Evolutionary conservation across 2,113 vertebrate genomes (phyloP).

Genomic region (Urocitellus parryii): DNA sequence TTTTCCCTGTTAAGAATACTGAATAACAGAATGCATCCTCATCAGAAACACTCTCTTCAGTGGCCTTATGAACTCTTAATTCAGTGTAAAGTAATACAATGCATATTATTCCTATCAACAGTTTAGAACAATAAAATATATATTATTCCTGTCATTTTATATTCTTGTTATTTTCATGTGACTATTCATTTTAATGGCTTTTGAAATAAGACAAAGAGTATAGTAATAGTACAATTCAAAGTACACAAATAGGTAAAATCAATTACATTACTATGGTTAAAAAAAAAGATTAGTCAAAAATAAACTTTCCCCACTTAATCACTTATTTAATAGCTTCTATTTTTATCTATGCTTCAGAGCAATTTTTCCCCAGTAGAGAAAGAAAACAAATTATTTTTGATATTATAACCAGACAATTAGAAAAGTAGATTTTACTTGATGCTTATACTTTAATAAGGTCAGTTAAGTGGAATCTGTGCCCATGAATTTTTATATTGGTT

Average conservation of each 20-base stretch:
- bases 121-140: background rate
- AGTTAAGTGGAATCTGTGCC: background rate
- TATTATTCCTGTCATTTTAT: background rate
- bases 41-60: too few species aligned
- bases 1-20: too few species aligned
- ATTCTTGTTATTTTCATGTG: slow-evolving; percentile 29
- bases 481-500: background rate
- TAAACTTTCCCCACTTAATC: background rate
- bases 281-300: background rate
- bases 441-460: background rate
- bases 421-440: slow-evolving; percentile 36
- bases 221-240: background rate
- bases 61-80: background rate
- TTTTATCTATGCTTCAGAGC: slow-evolving; percentile 17
- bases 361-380: background rate
- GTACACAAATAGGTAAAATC: background rate
- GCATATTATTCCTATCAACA: background rate
- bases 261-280: background rate
- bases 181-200: slow-evolving; percentile 36
- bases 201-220: background rate
- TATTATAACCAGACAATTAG: background rate
- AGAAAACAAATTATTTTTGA: background rate
- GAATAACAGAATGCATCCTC: too few species aligned
- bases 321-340: background rate
- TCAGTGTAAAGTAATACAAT: background rate